Conservation (phyloP, 30 jellyfish, hydroid and myxozoan species). For the Aurelia aurita complex sp. Pacific region DNA sequence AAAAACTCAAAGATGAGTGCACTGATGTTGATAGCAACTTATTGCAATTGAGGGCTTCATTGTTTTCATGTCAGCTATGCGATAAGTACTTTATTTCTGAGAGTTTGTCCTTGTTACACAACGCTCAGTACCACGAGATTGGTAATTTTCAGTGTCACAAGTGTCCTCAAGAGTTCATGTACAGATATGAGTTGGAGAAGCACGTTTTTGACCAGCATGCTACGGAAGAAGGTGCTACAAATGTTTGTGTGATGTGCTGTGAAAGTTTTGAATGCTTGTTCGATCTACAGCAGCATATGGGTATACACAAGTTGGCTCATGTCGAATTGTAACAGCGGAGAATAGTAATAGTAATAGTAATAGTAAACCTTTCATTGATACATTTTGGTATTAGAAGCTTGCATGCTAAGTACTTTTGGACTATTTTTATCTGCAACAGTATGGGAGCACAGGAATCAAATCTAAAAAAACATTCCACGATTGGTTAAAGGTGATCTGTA, state of each 20-base stretch:
- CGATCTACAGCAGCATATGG: background rate
- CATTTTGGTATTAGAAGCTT: too few species aligned
- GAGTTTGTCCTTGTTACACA: background rate
- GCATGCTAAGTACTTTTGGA: too few species aligned
- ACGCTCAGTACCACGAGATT: slow-evolving; percentile 6
- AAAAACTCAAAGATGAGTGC: background rate
- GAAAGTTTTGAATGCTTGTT: background rate
- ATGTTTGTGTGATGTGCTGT: background rate
- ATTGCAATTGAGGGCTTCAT: too few species aligned
- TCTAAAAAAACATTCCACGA: too few species aligned
- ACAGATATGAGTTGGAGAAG: background rate
- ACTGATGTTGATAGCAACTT: too few species aligned
- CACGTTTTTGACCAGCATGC: background rate
- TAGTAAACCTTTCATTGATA: too few species aligned
- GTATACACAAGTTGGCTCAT: background rate
- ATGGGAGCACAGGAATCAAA: too few species aligned
- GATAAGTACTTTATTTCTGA: background rate
- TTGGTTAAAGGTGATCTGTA: too few species aligned
- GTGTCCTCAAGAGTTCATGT: background rate
- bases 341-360: too few species aligned
- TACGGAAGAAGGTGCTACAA: background rate
- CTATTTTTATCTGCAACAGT: too few species aligned
- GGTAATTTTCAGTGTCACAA: background rate
- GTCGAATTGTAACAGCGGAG: too few species aligned
- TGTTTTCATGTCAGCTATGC: background rate